A percentile compares a stretch with the other conserved stretches of the same genome.
Conservation (phyloP, 1,140 invertebrate species). For the Campoletis sonorensis region DNA sequence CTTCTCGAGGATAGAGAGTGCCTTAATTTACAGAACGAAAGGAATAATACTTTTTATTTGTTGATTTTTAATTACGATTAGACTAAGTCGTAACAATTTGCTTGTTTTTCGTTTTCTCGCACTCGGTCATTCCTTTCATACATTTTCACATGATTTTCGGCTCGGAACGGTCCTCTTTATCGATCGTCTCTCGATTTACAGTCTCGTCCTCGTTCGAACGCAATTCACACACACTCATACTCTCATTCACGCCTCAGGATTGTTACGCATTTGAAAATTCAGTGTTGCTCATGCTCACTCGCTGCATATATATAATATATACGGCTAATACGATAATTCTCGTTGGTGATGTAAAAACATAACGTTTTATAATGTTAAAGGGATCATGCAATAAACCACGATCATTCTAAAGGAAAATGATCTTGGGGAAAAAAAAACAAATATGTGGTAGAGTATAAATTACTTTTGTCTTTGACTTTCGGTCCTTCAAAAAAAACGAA, state of each 20-base stretch:
- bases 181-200: too few species aligned
- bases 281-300: not conserved
- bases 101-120: too few species aligned
- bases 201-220: too few species aligned
- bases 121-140: too few species aligned
- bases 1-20: constrained; percentile 57
- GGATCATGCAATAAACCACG: constrained; percentile 57
- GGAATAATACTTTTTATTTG: constrained; percentile 72
- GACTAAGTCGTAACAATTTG: too few species aligned
- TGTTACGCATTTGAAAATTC: not conserved
- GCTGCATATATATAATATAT: constrained; percentile 38
- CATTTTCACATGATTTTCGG: too few species aligned
- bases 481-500: constrained; percentile 32
- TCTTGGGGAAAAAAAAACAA: too few species aligned
- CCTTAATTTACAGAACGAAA: constrained; percentile 71
- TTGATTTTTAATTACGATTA: not conserved
- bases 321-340: constrained; percentile 62
- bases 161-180: too few species aligned
- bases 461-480: constrained; percentile 29
- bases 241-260: too few species aligned
- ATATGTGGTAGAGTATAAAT: constrained; percentile 12
- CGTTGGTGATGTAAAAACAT: constrained; percentile 66
- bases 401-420: not conserved
- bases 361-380: constrained; percentile 55
- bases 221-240: too few species aligned